phyloP scores from a whole-genome alignment of 2,888 invertebrate genomes.

The Meliscaeva auricollis region DNA sequence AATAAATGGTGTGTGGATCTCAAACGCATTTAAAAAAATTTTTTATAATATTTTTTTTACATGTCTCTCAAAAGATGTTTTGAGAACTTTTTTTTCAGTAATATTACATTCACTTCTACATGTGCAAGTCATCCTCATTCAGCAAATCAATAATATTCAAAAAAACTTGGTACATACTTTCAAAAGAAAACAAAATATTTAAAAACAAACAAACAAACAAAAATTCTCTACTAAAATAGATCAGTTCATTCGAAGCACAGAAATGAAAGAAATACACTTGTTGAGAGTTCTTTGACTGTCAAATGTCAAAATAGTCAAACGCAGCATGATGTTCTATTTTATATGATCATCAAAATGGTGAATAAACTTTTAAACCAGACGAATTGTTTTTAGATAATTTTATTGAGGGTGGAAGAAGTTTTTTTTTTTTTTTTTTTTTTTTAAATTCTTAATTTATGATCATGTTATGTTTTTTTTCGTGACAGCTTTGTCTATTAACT shows the following conservation, averaged over 20 bases:
- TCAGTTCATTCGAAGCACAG: not conserved
- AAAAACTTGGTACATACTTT: not conserved
- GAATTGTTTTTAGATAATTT: not conserved
- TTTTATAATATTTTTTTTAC: too few species aligned
- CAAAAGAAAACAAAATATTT: not conserved
- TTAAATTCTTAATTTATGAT: slow-evolving; percentile 46
- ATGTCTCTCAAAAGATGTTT: too few species aligned
- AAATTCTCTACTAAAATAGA: not conserved
- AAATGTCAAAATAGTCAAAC: slow-evolving; percentile 28
- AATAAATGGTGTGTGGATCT: too few species aligned
- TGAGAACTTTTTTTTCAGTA: too few species aligned
- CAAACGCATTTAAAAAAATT: too few species aligned
- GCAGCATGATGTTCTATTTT: not conserved
- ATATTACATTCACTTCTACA: too few species aligned
- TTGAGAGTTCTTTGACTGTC: slow-evolving; percentile 24
- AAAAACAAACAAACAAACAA: not conserved
- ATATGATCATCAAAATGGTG: slow-evolving; percentile 10
- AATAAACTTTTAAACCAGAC: slow-evolving; percentile 6
- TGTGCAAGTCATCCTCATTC: not conserved
- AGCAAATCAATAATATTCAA: not conserved
- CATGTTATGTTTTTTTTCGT: slow-evolving; percentile 15
- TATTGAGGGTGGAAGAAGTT: not conserved
- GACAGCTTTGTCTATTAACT: slow-evolving; percentile 47
- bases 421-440: not conserved
- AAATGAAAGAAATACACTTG: slow-evolving; percentile 13